These are phyloP conservation scores for Bembecia ichneumoniformis DNA, from an alignment of 2,888 invertebrate species.

Conservation along the genomic window DNA sequence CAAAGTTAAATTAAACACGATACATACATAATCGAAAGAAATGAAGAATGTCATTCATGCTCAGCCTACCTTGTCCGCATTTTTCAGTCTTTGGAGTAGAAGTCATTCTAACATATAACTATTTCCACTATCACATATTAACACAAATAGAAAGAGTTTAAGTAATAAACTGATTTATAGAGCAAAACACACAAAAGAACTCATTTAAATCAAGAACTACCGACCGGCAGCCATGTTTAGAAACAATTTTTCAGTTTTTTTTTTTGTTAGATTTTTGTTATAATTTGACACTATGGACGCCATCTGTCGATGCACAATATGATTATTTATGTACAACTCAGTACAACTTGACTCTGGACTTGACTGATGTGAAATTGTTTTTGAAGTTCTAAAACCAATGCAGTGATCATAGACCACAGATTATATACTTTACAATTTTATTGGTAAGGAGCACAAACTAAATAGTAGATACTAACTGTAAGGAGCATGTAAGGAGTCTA, in stretches of 20 bases:
- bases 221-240: conserved; percentile 67
- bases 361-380: no score
- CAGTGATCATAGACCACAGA: no score
- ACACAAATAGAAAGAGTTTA: conserved; percentile 22
- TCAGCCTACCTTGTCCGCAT: conserved; percentile 62
- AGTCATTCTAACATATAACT: conserved; percentile 48
- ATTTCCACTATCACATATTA: conserved; percentile 53
- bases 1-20: no score
- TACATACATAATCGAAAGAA: neutral
- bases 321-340: neutral
- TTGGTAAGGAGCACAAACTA: no score
- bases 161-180: conserved; percentile 21
- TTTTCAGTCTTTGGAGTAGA: conserved; percentile 68
- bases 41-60: conserved; percentile 19
- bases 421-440: no score
- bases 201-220: conserved; percentile 35
- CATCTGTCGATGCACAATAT: neutral
- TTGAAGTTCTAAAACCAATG: no score
- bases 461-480: no score
- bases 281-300: neutral
- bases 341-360: no score
- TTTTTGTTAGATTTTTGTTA: neutral
- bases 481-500: no score
- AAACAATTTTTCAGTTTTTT: neutral
- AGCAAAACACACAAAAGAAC: conserved; percentile 40